phyloP scores from a whole-genome alignment of 1,140 invertebrate genomes.

The Drosophila bifasciata region DNA sequence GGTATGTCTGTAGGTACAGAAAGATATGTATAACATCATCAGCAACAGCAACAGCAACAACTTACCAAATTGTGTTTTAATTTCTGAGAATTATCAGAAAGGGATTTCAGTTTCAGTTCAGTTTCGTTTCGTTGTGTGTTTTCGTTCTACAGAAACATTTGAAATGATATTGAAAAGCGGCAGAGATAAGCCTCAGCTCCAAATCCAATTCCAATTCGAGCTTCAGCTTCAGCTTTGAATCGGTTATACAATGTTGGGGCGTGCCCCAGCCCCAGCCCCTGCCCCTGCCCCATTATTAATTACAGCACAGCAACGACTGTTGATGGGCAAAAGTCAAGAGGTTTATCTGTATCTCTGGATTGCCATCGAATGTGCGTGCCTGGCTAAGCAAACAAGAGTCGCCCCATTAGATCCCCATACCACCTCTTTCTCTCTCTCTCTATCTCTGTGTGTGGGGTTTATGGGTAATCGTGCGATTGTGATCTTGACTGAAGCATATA shows the following conservation, averaged over 20 bases:
- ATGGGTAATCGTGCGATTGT: constrained; percentile 56
- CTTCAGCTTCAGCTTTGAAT: constrained; percentile 51
- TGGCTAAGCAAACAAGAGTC: constrained; percentile 62
- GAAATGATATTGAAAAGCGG: constrained; percentile 60
- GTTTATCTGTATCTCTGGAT: constrained; percentile 33
- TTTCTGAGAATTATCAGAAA: constrained; percentile 73
- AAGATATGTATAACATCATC: constrained; percentile 58
- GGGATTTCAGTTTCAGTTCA: constrained; percentile 24
- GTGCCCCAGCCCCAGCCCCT: constrained; percentile 6
- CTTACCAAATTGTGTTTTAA: constrained; percentile 72
- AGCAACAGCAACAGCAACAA: constrained; percentile 50
- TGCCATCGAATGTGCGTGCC: constrained; percentile 70
- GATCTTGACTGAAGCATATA: constrained; percentile 40
- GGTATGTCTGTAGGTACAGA: constrained; percentile 24
- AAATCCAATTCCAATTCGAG: constrained; percentile 64
- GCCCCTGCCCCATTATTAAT: constrained; percentile 34
- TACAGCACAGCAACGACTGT: constrained; percentile 9
- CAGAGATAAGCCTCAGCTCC: constrained; percentile 49
- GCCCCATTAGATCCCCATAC: constrained; percentile 26
- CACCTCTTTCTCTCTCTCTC: too few relatives aligned
- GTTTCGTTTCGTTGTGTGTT: constrained; percentile 37
- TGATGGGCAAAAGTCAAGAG: constrained; percentile 16
- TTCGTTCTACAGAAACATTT: constrained; percentile 70
- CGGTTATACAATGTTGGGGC: constrained; percentile 18
- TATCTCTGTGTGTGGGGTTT: background rate